These are phyloP conservation scores for Amblyraja radiata DNA, from an alignment of 2,797 vertebrate species.

Conservation along the genomic window DNA sequence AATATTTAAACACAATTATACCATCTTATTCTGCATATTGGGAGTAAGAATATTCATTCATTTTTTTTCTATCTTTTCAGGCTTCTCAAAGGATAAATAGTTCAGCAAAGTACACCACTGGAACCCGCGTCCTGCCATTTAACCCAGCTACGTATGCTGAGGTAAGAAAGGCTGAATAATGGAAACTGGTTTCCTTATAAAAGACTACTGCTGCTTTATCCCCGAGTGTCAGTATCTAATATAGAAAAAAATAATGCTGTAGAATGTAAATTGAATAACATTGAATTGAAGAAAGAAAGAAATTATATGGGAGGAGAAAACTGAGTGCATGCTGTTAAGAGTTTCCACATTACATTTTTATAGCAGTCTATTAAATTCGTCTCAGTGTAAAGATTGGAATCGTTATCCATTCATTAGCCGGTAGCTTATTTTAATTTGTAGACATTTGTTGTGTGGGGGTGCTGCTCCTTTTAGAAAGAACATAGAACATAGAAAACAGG, in stretches of 20 bases:
- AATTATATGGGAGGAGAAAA: neutral
- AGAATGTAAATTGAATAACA: neutral
- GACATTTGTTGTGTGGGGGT: neutral
- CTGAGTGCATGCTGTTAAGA: no score
- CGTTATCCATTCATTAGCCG: neutral
- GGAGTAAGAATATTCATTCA: neutral
- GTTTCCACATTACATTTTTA: neutral
- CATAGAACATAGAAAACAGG: no score
- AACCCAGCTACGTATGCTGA: slow-evolving; percentile 91
- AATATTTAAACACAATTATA: no score
- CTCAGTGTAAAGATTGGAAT: neutral
- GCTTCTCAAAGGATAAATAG: slow-evolving; percentile 89
- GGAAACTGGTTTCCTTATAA: neutral
- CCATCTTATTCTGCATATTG: neutral
- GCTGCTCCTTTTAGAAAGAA: neutral
- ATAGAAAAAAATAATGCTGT: neutral
- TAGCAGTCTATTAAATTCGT: neutral
- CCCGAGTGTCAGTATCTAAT: neutral
- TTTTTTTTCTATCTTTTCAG: slow-evolving; percentile 50
- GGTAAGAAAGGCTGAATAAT: slow-evolving; percentile 56
- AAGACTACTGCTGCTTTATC: neutral
- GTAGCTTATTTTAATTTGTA: neutral
- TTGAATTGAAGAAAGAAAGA: neutral
- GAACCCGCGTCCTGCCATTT: slow-evolving; percentile 83
- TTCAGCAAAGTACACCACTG: slow-evolving; percentile 82